These are phyloP conservation scores for Alectoris magna DNA, from an alignment of 2,797 vertebrate species.

Conservation along the genomic window DNA sequence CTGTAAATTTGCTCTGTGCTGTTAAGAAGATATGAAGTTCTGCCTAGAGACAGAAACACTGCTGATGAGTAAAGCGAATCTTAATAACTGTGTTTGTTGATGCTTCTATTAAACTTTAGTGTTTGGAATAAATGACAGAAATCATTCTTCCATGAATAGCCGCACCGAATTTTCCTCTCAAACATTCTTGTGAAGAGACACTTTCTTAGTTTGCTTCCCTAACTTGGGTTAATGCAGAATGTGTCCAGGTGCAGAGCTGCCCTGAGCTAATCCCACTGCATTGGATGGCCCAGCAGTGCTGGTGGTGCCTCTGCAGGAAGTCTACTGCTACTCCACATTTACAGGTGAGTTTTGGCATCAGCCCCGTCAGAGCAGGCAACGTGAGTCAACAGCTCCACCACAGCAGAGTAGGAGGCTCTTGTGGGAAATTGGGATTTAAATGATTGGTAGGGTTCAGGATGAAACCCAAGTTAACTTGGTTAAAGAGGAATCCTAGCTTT, in stretches of 20 bases:
- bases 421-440: constrained; percentile 32
- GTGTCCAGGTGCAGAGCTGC: neutral
- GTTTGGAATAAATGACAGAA: constrained; percentile 20
- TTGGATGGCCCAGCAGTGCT: neutral
- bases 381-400: neutral
- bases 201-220: neutral
- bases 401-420: neutral
- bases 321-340: neutral
- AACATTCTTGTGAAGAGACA: accelerated
- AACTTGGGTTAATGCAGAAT: neutral
- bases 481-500: neutral
- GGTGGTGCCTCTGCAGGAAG: neutral
- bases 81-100: constrained; percentile 6
- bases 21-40: constrained; percentile 35
- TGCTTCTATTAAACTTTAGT: constrained; percentile 13
- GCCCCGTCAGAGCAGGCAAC: accelerated
- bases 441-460: constrained; percentile 11
- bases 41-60: neutral
- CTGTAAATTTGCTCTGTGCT: constrained; percentile 51
- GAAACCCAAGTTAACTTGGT: constrained; percentile 17
- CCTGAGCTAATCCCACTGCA: neutral
- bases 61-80: constrained; percentile 14
- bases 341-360: accelerated
- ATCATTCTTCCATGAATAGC: neutral
- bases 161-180: neutral